Evolutionary conservation across 1,140 invertebrate genomes (phyloP), one percentile per base, ranked within the genome.

Genomic region (Chlorops oryzae): DNA sequence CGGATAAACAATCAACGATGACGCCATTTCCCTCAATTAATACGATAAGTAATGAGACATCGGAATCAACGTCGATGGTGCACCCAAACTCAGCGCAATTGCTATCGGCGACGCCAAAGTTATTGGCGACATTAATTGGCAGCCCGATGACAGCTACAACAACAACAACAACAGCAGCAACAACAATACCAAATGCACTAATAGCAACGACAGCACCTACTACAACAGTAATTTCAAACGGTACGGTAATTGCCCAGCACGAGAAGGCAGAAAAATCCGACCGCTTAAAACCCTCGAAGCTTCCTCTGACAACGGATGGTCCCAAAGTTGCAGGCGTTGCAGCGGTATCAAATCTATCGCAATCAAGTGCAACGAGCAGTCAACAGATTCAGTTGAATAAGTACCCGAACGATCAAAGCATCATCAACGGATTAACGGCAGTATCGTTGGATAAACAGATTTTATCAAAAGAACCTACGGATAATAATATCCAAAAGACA

Each of bases 401-500:
- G 20, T 63, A 65, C 13, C 37, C 65, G 12, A 55, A 59, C 24
- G 63, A 64, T 40, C 59, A 56, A 34, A 65, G 65, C 40, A 65
- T 62, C 39, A 65, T 65, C 20, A 56, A 47, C 3, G 52, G 59
- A 21, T 25, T 62, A 9, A 46, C 60, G 4, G 52, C 59, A n/a
- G n/a, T n/a, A 12, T 53, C 55, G 25, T 47, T 63, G 15, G 59
- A 57, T 24, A 65, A 65, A 44, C n/a, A n/a, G n/a, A n/a, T n/a
- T n/a, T n/a, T n/a, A n/a, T n/a, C n/a, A n/a, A n/a, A n/a, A n/a
- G n/a, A n/a, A n/a, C n/a, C n/a, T n/a, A n/a, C n/a, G n/a, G n/a
- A 35, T 51, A 6, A 65, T 60, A 15, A 62, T 63, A 25, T 60
- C 62, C n/a, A 65, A 65, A 40, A 64, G 65, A 37, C 58, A 58